Base-by-base conservation (phyloP, 2,113 vertebrate species). In the Trogon melanurus region DNA sequence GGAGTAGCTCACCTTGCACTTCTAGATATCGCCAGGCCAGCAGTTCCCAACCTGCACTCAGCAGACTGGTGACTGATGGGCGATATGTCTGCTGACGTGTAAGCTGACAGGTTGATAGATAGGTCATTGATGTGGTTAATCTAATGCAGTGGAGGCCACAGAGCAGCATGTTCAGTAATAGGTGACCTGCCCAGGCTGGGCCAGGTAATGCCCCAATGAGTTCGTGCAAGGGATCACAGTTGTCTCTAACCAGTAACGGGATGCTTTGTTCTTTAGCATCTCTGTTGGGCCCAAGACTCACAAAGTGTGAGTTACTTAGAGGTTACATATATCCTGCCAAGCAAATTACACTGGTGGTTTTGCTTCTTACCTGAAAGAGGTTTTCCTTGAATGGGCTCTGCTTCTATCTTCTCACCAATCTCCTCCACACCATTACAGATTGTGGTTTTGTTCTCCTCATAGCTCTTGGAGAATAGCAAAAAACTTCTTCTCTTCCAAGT, bases 351-450 rank as follows among this genome's bases (percentile, higher is more conserved):
- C 10, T 25, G 17, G 3, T 91, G 62, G 13, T 29, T 91, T 78
- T 44, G 9, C 16, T 44, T 84, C 95, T 95, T 96, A 97, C 97
- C 97, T 91, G 97, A 97, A 70, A 97, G 92, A 80, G 66, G 87
- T 60, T 96, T 94, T 78, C 51, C 89, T 93, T 92, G 66, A 73
- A 94, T 30, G 16, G 6, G 32, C 10, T 95, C 79, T 76, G 47
- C 58, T 89, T 47, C 66, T 73, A 3, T 11, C 23, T 53, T n/a
- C 60, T 93, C 73, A 78, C 13, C 11, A 34, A 2, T n/a, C 27
- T 94, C 29, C n/a, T 87, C 67, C 47, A 44, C 0, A 0, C 14
- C 29, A 5, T 72, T 70, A 54, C 38, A 73, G 60, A 34, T 16
- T 0, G 1, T 34, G 13, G 41, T 9, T 76, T 75, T 89, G 29